phyloP scores from a whole-genome alignment of 2,113 vertebrate genomes.

The Crotalus horridus region DNA sequence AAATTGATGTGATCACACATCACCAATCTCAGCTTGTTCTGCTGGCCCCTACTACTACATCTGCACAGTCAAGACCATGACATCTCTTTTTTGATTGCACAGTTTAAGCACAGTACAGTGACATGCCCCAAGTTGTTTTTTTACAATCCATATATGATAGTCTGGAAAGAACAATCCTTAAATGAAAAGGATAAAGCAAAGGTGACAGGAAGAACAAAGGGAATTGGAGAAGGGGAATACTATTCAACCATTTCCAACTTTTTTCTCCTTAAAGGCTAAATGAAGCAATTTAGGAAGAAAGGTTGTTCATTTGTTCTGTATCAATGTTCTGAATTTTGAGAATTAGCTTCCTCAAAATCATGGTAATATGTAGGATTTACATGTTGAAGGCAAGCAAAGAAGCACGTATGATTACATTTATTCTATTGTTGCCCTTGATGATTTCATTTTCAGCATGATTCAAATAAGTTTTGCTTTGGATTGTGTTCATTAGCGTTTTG shows the following conservation, averaged over 20 bases:
- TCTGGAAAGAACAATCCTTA: conserved; percentile 3
- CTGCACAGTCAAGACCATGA: conserved; percentile 19
- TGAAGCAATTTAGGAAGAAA: not conserved
- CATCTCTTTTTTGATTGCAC: conserved; percentile 2
- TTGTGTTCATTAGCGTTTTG: not conserved
- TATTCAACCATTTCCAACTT: not conserved
- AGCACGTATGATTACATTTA: not conserved
- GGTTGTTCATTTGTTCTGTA: not conserved
- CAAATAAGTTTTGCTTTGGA: not conserved
- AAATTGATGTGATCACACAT: conserved; percentile 7
- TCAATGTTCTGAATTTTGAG: not conserved
- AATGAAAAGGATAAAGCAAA: not conserved
- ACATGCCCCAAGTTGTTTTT: not conserved
- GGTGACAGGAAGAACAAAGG: not conserved
- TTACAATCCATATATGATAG: conserved; percentile 2
- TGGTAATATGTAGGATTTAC: no score
- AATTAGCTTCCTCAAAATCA: not conserved
- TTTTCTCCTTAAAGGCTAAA: not conserved
- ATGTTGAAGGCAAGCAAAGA: not conserved
- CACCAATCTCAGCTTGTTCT: conserved; percentile 5
- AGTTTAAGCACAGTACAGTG: not conserved
- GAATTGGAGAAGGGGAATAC: not conserved
- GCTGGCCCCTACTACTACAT: not conserved
- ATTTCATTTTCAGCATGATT: not conserved
- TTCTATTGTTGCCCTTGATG: not conserved